A percentile compares a stretch with the other conserved stretches of the same genome.
phyloP scores from a whole-genome alignment of 2,888 invertebrate species.

The Drosophila merina region DNA sequence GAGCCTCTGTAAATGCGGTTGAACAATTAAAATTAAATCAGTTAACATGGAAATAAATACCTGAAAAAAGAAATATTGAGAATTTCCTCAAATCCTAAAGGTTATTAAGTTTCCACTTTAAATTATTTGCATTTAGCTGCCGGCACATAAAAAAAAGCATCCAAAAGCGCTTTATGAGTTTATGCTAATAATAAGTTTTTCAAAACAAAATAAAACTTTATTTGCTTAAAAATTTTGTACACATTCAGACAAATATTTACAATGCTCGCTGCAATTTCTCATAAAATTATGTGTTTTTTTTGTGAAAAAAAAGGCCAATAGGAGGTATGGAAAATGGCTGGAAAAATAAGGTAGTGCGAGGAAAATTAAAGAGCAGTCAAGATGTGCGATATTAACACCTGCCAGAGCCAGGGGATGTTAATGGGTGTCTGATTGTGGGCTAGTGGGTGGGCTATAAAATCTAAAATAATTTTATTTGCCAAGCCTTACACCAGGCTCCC shows the following conservation, averaged over 20 bases:
- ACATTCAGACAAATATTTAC: constrained; percentile 51
- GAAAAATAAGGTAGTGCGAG: background rate
- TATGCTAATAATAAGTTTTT: constrained; percentile 67
- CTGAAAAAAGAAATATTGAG: background rate
- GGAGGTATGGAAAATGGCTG: constrained; percentile 6
- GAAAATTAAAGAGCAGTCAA: constrained; percentile 24
- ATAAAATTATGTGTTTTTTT: constrained; percentile 25
- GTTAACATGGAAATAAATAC: background rate
- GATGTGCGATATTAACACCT: constrained; percentile 29
- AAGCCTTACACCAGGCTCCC: constrained; percentile 23
- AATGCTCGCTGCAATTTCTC: constrained; percentile 50
- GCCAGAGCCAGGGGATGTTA: background rate
- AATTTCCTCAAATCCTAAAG: background rate
- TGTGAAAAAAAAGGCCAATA: constrained; percentile 7
- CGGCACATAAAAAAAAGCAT: constrained; percentile 40
- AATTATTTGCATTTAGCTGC: constrained; percentile 27
- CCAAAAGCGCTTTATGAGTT: constrained; percentile 55
- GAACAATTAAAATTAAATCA: background rate
- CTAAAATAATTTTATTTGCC: constrained; percentile 50
- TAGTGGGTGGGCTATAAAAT: constrained; percentile 34
- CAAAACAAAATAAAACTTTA: constrained; percentile 46
- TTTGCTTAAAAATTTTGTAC: constrained; percentile 37
- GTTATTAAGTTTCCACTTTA: background rate
- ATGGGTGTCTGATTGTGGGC: constrained; percentile 12
- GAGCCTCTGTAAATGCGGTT: too few species aligned